Evolutionary conservation across 2,113 vertebrate species (phyloP).

Genomic region (Crocuta crocuta): DNA sequence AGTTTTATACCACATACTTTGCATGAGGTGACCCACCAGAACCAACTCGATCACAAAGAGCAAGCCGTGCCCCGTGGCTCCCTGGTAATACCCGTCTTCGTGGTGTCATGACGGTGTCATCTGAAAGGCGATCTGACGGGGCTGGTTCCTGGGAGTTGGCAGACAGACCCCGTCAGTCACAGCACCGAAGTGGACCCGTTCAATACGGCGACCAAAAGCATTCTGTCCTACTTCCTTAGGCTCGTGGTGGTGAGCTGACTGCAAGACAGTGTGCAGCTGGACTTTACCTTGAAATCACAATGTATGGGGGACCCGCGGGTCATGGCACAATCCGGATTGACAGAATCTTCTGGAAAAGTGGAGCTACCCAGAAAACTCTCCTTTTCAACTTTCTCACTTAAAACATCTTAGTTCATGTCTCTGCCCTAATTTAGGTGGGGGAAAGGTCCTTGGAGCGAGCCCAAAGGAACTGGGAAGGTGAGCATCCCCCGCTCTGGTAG

Average conservation of each 20-base stretch:
- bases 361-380: background rate
- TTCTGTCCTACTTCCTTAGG: rapidly evolving
- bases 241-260: rapidly evolving
- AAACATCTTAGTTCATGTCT: background rate
- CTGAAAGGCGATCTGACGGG: rapidly evolving
- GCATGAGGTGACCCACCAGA: background rate
- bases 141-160: background rate
- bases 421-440: background rate
- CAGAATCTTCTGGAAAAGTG: background rate
- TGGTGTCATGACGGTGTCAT: rapidly evolving
- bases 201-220: rapidly evolving
- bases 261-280: rapidly evolving
- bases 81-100: rapidly evolving
- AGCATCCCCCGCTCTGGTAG: rapidly evolving
- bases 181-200: background rate
- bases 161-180: too few species aligned
- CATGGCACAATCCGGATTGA: rapidly evolving
- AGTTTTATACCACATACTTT: rapidly evolving
- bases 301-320: rapidly evolving
- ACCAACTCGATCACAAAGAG: rapidly evolving
- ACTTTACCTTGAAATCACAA: background rate
- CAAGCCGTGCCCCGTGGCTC: background rate
- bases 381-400: background rate
- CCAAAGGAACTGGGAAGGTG: rapidly evolving
- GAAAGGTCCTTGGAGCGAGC: background rate